These are phyloP conservation scores for Sorex araneus DNA, from an alignment of 2,113 vertebrate species.

Conservation along the genomic window DNA sequence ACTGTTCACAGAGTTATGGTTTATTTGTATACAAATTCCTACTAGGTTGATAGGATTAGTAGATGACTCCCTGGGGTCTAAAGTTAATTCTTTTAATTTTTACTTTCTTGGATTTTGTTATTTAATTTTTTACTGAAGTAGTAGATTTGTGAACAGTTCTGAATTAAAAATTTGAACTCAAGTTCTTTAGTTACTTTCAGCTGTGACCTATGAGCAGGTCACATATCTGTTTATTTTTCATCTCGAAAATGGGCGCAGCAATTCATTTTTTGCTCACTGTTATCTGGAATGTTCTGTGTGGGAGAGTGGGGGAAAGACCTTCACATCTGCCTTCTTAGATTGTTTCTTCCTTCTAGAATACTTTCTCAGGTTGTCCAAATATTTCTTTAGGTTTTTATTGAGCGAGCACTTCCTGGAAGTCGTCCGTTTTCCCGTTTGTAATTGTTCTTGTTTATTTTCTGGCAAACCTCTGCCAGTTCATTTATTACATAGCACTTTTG, in stretches of 20 bases:
- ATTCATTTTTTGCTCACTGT: background rate
- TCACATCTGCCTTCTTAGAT: background rate
- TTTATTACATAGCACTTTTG: background rate
- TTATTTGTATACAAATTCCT: slow-evolving; percentile 57
- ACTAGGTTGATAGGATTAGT: background rate
- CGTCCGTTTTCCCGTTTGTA: background rate
- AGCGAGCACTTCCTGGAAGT: background rate
- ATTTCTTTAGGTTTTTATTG: background rate
- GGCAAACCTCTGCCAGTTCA: background rate
- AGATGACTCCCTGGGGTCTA: background rate
- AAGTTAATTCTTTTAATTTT: slow-evolving; percentile 35
- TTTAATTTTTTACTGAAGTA: background rate
- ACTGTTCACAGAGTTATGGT: slow-evolving; percentile 34
- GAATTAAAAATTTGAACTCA: background rate
- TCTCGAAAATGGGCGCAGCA: background rate
- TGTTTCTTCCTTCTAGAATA: slow-evolving; percentile 40
- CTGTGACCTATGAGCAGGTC: slow-evolving; percentile 9
- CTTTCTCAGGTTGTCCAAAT: background rate
- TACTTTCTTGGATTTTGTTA: slow-evolving; percentile 45
- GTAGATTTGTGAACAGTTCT: slow-evolving; percentile 54
- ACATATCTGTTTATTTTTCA: slow-evolving; percentile 17
- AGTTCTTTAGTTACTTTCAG: background rate
- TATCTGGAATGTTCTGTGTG: background rate
- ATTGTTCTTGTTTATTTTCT: background rate
- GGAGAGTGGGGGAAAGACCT: background rate